These are phyloP conservation scores for Drosophila kokeensis DNA, from an alignment of 2,888 invertebrate species.

Conservation along the genomic window DNA sequence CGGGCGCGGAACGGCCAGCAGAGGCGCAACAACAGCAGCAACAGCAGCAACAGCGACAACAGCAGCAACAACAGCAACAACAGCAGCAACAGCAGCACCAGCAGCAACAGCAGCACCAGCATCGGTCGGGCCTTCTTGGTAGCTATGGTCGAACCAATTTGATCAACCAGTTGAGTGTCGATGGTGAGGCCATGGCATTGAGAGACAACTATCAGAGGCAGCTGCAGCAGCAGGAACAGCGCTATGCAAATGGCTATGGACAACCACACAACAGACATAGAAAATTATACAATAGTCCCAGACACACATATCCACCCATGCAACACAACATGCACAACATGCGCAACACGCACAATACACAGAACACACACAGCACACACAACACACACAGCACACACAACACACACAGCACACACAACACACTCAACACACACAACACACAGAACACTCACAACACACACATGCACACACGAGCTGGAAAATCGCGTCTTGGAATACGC, in stretches of 20 bases:
- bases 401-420: conserved; percentile 5
- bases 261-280: conserved; percentile 10
- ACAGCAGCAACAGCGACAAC: conserved; percentile 12
- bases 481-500: conserved; percentile 19
- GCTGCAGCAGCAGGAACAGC: conserved; percentile 31
- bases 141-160: conserved; percentile 25
- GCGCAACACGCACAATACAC: conserved; percentile 8
- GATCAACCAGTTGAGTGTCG: conserved; percentile 32
- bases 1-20: conserved; percentile 62
- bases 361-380: conserved; percentile 5
- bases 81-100: not conserved
- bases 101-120: not conserved
- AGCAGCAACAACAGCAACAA: not conserved
- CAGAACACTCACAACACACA: conserved; percentile 24
- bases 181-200: conserved; percentile 39
- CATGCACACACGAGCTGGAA: conserved; percentile 18
- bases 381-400: conserved; percentile 22
- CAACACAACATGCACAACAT: conserved; percentile 21
- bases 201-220: conserved; percentile 47
- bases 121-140: not conserved
- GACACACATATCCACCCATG: conserved; percentile 15
- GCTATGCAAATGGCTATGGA: conserved; percentile 10
- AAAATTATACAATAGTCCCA: conserved; percentile 11
- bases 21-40: conserved; percentile 9
- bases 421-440: conserved; percentile 12